Percentiles rank a stretch among this genome's conserved stretches.
These are phyloP conservation scores for Sebastes reedi DNA, from an alignment of 2,797 vertebrate genomes.

Conservation along the genomic window DNA sequence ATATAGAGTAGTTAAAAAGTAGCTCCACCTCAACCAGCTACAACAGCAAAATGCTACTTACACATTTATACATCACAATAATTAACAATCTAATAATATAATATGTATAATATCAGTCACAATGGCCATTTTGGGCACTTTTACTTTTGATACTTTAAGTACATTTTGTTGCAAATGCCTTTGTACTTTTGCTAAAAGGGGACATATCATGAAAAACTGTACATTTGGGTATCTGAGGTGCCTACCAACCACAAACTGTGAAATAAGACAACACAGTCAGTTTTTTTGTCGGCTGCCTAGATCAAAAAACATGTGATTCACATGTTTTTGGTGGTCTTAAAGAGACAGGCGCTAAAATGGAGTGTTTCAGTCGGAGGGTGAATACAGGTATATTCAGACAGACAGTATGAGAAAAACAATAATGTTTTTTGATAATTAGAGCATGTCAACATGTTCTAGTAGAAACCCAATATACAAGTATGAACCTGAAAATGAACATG, in stretches of 20 bases:
- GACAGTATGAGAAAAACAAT: background rate
- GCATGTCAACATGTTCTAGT: background rate
- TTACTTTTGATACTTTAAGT: background rate
- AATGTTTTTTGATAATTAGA: background rate
- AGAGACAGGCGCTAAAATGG: too few species aligned
- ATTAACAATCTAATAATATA: background rate
- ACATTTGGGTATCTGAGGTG: too few species aligned
- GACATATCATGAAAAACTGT: too few species aligned
- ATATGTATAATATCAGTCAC: background rate
- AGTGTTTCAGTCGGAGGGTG: background rate
- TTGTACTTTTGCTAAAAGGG: background rate
- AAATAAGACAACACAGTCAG: too few species aligned
- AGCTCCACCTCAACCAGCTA: background rate
- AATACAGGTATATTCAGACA: background rate
- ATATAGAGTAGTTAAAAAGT: background rate
- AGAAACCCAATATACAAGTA: background rate
- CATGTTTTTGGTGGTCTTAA: too few species aligned
- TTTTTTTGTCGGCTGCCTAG: too few species aligned
- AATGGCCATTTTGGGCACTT: background rate
- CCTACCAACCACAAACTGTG: too few species aligned
- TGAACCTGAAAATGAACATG: background rate
- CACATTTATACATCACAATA: background rate
- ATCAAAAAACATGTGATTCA: too few species aligned
- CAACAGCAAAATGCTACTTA: background rate
- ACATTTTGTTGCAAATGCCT: background rate